Base-by-base conservation (phyloP, 2,113 vertebrate genomes). In the Patagioenas fasciata region DNA sequence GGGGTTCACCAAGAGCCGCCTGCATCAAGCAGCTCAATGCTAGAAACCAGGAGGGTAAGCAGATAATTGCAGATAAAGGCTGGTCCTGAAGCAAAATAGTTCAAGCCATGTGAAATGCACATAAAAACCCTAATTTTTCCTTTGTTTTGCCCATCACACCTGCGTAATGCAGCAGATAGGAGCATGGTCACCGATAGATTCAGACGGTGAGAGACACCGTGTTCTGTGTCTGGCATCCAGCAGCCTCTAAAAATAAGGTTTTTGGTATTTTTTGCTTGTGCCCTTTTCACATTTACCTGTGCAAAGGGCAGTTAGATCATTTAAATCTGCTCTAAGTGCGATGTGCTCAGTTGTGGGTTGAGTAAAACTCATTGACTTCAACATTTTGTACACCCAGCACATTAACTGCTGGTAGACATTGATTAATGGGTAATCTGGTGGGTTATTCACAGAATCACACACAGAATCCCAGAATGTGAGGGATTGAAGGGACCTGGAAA, bases 171-270 rank as follows among this genome's bases (percentile, higher is more conserved):
- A 74, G 36, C 20, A 31, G 47, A 42, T 5, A 32, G 69, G 36
- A 67, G 15, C 2, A 1, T 9, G 48, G 25, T 36, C 51, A 15
- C 15, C 0, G 9, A 3, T 5, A 15, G 77, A 54, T 10, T 23
- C 48, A 12, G 40, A 20, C 9, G 1, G 13, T 2, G 25, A 44
- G 56, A 51, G 36, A 36, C 38, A 40, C 12, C 34, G 3, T 1
- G 13, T 31, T 1, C 61, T 19, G 34, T 3, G 3, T 34, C 62
- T 26, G 62, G 4, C 29, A 64, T 10, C 40, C 60, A 56, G n/a
- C 18, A 56, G 67, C 34, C 29, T 40, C 40, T 34, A 29, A 32
- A 50, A 72, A 48, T 6, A 25, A 42, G 24, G 12, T 24, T 24
- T 47, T 34, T 48, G 3, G 12, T n/a, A 13, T 19, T 82, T 85